Conservation (phyloP, 2,888 invertebrate species). For the Leptinotarsa rubiginosa region DNA sequence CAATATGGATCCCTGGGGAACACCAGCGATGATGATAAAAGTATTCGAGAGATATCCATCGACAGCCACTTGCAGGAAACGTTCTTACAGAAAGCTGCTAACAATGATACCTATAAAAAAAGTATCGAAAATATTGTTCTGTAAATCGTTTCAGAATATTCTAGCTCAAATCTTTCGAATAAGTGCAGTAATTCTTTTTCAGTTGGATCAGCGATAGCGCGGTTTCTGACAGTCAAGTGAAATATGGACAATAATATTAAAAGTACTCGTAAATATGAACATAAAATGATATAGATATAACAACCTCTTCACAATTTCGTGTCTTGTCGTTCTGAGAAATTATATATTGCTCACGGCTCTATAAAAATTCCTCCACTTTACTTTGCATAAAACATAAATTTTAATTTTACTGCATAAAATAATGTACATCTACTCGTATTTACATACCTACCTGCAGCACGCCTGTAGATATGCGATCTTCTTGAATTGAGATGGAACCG, state of each 20-base stretch:
- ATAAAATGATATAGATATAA: neutral
- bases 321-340: neutral
- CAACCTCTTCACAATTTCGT: neutral
- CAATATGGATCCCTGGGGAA: too few relatives aligned
- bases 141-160: too few relatives aligned
- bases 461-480: slow-evolving; percentile 18
- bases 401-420: slow-evolving; percentile 21
- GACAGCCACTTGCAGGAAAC: too few relatives aligned
- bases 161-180: too few relatives aligned
- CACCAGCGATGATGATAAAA: too few relatives aligned
- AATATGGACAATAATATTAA: too few relatives aligned
- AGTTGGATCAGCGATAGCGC: neutral
- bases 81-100: too few relatives aligned
- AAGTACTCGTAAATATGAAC: neutral
- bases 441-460: slow-evolving; percentile 22
- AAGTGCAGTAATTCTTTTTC: too few relatives aligned
- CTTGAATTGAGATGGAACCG: slow-evolving; percentile 17
- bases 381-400: slow-evolving; percentile 22
- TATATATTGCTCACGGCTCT: neutral
- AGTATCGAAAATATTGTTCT: too few relatives aligned
- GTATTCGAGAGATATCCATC: too few relatives aligned
- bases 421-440: slow-evolving; percentile 4
- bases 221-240: too few relatives aligned
- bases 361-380: slow-evolving; percentile 3
- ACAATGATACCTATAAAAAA: too few relatives aligned